These are phyloP conservation scores for Miichthys miiuy DNA, from an alignment of 2,797 vertebrate species.

Conservation along the genomic window DNA sequence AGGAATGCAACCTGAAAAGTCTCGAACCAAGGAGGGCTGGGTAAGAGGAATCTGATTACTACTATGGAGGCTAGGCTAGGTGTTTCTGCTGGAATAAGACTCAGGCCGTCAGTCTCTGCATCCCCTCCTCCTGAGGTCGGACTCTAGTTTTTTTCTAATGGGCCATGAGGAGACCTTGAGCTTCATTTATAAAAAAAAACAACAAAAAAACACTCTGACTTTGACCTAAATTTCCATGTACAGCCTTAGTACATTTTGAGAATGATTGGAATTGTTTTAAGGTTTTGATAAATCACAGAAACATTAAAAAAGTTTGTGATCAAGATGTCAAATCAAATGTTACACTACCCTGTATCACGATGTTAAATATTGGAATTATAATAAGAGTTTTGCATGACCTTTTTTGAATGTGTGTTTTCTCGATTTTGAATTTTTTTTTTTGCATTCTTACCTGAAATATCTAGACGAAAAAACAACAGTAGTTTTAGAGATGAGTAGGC, in stretches of 20 bases:
- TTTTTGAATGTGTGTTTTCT: not conserved
- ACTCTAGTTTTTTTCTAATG: conserved; percentile 31
- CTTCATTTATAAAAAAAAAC: conserved; percentile 35
- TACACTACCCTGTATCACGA: not conserved
- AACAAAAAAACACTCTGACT: conserved; percentile 13
- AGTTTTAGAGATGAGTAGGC: conserved; percentile 6
- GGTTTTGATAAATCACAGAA: conserved; percentile 37
- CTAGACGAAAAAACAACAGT: conserved; percentile 10
- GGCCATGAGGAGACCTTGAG: conserved; percentile 32
- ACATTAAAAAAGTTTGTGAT: conserved; percentile 20
- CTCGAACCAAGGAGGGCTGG: conserved; percentile 97
- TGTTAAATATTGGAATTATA: conserved; percentile 9
- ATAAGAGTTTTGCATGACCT: not conserved
- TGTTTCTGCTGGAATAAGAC: conserved; percentile 56
- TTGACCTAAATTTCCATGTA: conserved; percentile 22
- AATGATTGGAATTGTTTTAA: conserved; percentile 24
- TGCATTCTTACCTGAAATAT: not conserved
- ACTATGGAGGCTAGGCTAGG: conserved; percentile 45
- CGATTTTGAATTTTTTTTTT: not conserved
- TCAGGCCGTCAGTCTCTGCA: conserved; percentile 19
- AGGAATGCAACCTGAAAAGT: conserved; percentile 98
- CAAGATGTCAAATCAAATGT: not conserved
- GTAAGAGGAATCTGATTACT: conserved; percentile 87
- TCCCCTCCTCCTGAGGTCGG: conserved; percentile 37
- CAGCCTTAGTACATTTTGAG: not conserved